Evolutionary conservation across 2,888 invertebrate genomes (phyloP).

Genomic region (Abrostola triplasia): DNA sequence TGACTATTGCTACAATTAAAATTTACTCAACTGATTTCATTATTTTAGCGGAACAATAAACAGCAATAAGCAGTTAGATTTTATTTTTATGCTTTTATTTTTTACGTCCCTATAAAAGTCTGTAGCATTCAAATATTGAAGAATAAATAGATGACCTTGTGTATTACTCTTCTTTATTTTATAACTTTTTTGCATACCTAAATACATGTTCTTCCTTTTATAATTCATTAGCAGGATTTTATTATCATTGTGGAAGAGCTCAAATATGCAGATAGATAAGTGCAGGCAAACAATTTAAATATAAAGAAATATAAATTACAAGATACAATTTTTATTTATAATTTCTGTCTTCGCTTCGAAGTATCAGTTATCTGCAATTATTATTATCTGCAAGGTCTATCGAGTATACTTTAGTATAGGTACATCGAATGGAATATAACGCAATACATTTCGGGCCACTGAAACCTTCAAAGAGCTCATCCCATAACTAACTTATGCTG

Average conservation of each 20-base stretch:
- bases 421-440: constrained; percentile 1
- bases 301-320: no score
- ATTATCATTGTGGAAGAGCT: no score
- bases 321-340: no score
- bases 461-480: constrained; percentile 10
- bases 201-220: no score
- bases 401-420: neutral
- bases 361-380: no score
- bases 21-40: neutral
- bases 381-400: neutral
- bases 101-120: neutral
- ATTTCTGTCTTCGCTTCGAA: no score
- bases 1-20: neutral
- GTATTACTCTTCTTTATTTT: neutral
- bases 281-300: no score
- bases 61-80: neutral
- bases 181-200: neutral
- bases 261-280: no score
- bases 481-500: constrained; percentile 17
- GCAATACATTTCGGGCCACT: neutral
- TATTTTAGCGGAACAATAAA: neutral
- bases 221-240: no score
- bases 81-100: neutral
- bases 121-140: neutral
- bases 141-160: neutral